Evolutionary conservation across 2,113 vertebrate species (phyloP).

Genomic region (Paedocypris sp.): DNA sequence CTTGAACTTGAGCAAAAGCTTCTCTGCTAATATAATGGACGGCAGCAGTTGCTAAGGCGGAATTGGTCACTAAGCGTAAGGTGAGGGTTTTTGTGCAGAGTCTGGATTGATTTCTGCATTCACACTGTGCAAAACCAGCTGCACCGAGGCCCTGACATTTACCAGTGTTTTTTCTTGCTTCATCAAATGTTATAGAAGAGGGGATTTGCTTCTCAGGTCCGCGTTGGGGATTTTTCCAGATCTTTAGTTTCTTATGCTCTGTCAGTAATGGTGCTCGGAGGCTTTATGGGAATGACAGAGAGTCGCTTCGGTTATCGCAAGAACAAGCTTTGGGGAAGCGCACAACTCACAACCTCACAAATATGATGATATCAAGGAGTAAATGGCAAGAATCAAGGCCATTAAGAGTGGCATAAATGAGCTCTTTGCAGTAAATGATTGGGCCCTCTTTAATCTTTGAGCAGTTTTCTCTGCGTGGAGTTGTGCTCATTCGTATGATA

Average conservation of each 20-base stretch:
- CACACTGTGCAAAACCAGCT: neutral
- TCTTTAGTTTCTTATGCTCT: neutral
- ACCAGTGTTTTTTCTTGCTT: neutral
- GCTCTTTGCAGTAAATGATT: constrained; percentile 12
- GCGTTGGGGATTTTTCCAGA: neutral
- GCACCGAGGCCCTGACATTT: neutral
- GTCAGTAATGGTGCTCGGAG: constrained; percentile 10
- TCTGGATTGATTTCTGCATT: neutral
- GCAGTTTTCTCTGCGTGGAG: neutral
- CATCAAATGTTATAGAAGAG: neutral
- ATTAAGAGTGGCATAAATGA: constrained; percentile 12
- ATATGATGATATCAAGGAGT: constrained; percentile 19
- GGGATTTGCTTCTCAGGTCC: neutral
- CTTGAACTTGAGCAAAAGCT: neutral
- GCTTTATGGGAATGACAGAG: constrained; percentile 1
- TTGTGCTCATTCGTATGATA: constrained; percentile 12
- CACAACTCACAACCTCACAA: neutral
- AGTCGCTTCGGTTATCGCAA: constrained; percentile 6
- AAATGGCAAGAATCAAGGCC: constrained; percentile 5
- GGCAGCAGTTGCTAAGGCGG: neutral
- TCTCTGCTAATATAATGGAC: neutral
- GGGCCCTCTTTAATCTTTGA: constrained; percentile 1
- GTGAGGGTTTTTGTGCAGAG: neutral
- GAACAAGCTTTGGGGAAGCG: neutral
- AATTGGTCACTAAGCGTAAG: neutral